Conservation (phyloP, 2,888 invertebrate species). For the Ptilodon capucinus region DNA sequence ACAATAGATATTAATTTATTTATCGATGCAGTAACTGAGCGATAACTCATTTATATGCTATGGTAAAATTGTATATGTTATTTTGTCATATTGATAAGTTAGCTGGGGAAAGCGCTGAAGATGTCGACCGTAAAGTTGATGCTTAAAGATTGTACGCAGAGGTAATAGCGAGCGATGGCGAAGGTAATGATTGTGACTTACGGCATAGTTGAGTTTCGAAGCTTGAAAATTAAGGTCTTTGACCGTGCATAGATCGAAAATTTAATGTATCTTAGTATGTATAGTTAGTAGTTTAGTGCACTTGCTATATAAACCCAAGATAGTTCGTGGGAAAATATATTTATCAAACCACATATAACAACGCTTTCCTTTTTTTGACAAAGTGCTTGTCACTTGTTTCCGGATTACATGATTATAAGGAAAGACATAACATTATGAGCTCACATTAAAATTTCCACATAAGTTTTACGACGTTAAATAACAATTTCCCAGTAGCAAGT, state of each 20-base stretch:
- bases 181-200: conserved; percentile 30
- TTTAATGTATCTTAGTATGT: too few species aligned
- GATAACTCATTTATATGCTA: conserved; percentile 42
- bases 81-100: conserved; percentile 32
- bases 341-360: too few species aligned
- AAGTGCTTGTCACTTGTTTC: too few species aligned
- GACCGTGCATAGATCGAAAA: too few species aligned
- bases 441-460: not conserved
- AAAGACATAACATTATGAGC: not conserved
- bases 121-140: conserved; percentile 27
- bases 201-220: conserved; percentile 30
- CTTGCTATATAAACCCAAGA: too few species aligned
- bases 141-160: conserved; percentile 1
- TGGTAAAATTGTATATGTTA: conserved; percentile 26
- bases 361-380: too few species aligned
- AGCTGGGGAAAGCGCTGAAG: conserved; percentile 31
- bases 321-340: too few species aligned
- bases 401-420: not conserved
- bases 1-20: conserved; percentile 76
- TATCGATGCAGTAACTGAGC: conserved; percentile 45
- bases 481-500: conserved; percentile 8
- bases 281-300: too few species aligned
- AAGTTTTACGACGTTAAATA: conserved; percentile 7
- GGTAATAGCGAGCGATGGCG: conserved; percentile 22
- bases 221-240: conserved; percentile 7